Percentiles rank a stretch among this genome's conserved stretches.
Conservation (phyloP, 1,140 invertebrate species). For the Zaprionus vittiger region DNA sequence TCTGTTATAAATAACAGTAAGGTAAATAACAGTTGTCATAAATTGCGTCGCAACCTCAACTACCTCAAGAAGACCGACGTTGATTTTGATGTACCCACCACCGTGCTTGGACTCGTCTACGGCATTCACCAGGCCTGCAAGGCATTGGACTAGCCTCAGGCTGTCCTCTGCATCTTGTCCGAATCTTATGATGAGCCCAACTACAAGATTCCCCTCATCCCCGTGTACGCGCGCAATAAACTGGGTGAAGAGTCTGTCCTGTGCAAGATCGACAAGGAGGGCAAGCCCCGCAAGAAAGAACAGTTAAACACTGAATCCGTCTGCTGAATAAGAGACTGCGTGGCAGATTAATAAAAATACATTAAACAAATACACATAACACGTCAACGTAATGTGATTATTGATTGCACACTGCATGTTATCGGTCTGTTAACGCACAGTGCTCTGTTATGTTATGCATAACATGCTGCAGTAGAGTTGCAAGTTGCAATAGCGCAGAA, state of each 20-base stretch:
- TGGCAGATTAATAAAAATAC: too few relatives aligned
- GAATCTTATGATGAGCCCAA: constrained; percentile 99
- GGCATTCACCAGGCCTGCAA: constrained; percentile 98
- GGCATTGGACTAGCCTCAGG: constrained; percentile 98
- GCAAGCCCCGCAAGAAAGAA: constrained; percentile 95
- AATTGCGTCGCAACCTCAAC: too few relatives aligned
- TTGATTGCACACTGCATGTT: too few relatives aligned
- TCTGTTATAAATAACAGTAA: too few relatives aligned
- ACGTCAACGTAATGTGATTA: too few relatives aligned
- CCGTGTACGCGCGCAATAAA: constrained; percentile 99
- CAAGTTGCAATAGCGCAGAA: background rate
- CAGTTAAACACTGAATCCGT: too few relatives aligned
- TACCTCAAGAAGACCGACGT: too few relatives aligned
- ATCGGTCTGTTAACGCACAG: background rate
- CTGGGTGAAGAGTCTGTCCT: constrained; percentile 99
- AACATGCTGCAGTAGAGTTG: too few relatives aligned
- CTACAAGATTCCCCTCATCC: constrained; percentile 98
- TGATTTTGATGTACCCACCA: constrained; percentile 86
- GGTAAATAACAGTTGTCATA: too few relatives aligned
- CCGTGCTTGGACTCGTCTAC: constrained; percentile 95
- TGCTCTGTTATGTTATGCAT: background rate
- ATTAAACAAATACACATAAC: too few relatives aligned
- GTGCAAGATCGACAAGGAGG: constrained; percentile 99
- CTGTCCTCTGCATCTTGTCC: constrained; percentile 97
- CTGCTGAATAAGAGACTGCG: too few relatives aligned